These are phyloP conservation scores for Tadarida brasiliensis DNA, from an alignment of 2,797 vertebrate genomes.

Conservation along the genomic window DNA sequence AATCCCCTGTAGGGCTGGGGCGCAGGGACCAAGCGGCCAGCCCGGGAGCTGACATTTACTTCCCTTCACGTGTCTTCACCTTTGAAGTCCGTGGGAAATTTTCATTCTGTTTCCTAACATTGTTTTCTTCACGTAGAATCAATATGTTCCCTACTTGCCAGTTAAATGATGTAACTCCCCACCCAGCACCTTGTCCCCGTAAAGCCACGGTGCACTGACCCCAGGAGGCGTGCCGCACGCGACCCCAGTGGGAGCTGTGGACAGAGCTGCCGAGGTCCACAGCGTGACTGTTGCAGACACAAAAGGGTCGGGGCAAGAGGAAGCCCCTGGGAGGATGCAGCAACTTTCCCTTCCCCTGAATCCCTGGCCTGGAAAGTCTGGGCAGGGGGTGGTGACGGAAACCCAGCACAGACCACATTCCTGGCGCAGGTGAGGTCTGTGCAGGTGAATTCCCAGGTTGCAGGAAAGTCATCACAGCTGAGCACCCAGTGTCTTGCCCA, in stretches of 20 bases:
- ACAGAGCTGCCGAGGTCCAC: neutral
- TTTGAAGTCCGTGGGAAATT: slow-evolving; percentile 38
- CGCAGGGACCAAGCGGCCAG: too few species aligned
- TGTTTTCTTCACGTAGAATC: neutral
- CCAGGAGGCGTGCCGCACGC: rapidly evolving
- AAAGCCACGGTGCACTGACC: rapidly evolving
- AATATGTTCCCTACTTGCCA: neutral
- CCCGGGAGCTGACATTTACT: neutral
- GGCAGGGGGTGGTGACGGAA: neutral
- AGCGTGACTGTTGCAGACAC: rapidly evolving
- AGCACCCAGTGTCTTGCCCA: neutral
- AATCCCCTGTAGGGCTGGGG: neutral
- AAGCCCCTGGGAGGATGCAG: neutral
- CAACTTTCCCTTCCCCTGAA: neutral
- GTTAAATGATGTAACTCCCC: neutral
- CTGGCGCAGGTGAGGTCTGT: neutral
- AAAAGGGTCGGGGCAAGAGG: neutral
- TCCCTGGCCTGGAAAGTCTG: neutral
- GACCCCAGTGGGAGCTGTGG: neutral
- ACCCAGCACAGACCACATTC: neutral
- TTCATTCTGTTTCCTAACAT: neutral
- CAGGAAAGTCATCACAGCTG: neutral
- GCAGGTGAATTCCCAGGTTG: neutral
- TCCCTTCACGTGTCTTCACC: neutral
- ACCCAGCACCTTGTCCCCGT: neutral